phyloP scores from a whole-genome alignment of 2,888 invertebrate species.

The Allygus modestus region DNA sequence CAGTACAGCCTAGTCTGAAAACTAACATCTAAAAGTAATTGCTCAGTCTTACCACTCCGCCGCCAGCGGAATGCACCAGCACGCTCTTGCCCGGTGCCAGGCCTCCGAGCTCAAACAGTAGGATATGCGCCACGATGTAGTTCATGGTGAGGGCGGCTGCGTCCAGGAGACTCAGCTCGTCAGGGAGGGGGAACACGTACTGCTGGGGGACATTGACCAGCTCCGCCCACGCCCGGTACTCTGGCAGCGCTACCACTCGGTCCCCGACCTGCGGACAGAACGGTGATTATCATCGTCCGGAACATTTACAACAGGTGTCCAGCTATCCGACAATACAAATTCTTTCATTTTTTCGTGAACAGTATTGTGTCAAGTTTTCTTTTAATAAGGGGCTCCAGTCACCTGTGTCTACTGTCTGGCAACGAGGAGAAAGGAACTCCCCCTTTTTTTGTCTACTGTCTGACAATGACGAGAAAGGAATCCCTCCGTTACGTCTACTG shows the following conservation, averaged over 20 bases:
- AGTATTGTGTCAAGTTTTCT: too few species aligned
- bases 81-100: slow-evolving; percentile 88
- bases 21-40: too few species aligned
- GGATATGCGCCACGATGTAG: slow-evolving; percentile 90
- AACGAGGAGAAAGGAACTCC: too few species aligned
- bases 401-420: too few species aligned
- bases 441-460: too few species aligned
- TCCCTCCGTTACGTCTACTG: too few species aligned
- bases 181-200: slow-evolving; percentile 87
- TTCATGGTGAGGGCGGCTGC: slow-evolving; percentile 92
- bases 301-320: too few species aligned
- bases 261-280: slow-evolving; percentile 84
- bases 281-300: slow-evolving; percentile 86
- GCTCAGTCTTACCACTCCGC: slow-evolving; percentile 87
- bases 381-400: too few species aligned
- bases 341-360: too few species aligned
- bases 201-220: slow-evolving; percentile 88
- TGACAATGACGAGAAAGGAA: too few species aligned
- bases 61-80: slow-evolving; percentile 90
- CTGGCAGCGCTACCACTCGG: slow-evolving; percentile 89
- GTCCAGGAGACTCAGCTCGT: slow-evolving; percentile 86
- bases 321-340: too few species aligned
- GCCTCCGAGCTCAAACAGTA: slow-evolving; percentile 90
- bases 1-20: too few species aligned
- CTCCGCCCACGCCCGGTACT: slow-evolving; percentile 93